Percentiles rank a stretch among this genome's conserved stretches.
Conservation (phyloP, 2,888 invertebrate genomes). For the Amphiduros pacificus region DNA sequence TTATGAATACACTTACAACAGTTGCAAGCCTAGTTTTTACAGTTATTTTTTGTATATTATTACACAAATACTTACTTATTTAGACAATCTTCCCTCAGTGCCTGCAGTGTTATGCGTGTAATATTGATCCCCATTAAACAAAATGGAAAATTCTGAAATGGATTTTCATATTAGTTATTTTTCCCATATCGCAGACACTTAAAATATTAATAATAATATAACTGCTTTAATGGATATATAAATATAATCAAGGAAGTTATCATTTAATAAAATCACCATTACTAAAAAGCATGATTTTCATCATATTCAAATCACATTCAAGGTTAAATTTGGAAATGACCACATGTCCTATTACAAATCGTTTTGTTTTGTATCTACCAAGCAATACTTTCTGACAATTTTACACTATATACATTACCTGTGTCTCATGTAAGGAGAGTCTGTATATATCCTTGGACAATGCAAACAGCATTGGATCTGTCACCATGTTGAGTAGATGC, state of each 20-base stretch:
- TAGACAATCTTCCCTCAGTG: constrained; percentile 61
- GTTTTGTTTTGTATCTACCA: no score
- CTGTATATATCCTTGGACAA: constrained; percentile 60
- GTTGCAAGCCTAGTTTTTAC: no score
- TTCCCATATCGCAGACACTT: no score
- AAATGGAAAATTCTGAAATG: constrained; percentile 64
- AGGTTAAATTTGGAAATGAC: no score
- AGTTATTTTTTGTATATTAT: no score
- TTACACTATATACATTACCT: constrained; percentile 39
- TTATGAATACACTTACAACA: no score
- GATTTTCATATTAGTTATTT: constrained; percentile 11
- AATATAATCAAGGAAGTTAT: not conserved
- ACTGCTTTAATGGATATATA: not conserved
- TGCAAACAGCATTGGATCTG: constrained; percentile 44
- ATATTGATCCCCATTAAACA: constrained; percentile 65
- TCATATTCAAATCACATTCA: not conserved
- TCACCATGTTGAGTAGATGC: constrained; percentile 61
- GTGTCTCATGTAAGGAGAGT: constrained; percentile 60
- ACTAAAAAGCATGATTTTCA: not conserved
- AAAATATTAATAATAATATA: no score
- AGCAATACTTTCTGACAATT: not conserved
- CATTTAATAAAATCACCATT: not conserved
- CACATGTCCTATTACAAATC: no score
- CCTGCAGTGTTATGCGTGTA: constrained; percentile 62
- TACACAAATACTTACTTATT: constrained; percentile 57